Percentiles rank a stretch among this genome's conserved stretches.
These are phyloP conservation scores for Phania funesta DNA, from an alignment of 2,888 invertebrate species.

Conservation along the genomic window DNA sequence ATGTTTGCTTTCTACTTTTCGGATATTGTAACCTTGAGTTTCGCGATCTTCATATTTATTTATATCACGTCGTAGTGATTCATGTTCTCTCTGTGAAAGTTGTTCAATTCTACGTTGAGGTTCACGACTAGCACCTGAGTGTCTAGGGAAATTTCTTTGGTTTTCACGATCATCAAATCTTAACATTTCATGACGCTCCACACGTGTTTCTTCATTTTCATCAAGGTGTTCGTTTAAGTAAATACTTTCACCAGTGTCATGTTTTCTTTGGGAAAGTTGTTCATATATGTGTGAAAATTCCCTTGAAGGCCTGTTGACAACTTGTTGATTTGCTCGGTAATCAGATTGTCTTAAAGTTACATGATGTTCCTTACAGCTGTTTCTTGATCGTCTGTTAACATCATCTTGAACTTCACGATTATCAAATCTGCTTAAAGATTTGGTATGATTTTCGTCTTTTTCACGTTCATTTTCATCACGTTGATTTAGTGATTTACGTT, in stretches of 20 bases:
- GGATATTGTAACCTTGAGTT: not conserved
- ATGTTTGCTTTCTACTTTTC: not conserved
- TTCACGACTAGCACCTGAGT: not conserved
- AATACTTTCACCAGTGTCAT: too few relatives aligned
- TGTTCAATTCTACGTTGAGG: not conserved
- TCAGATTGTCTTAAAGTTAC: too few relatives aligned
- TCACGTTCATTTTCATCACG: constrained; percentile 1
- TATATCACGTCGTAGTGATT: not conserved
- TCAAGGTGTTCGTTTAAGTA: too few relatives aligned
- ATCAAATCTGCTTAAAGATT: too few relatives aligned
- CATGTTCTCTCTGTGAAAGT: not conserved
- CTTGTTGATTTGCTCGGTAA: too few relatives aligned
- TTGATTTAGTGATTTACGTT: not conserved
- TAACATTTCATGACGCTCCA: not conserved
- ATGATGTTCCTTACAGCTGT: not conserved
- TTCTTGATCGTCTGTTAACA: not conserved
- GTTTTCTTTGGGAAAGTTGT: too few relatives aligned
- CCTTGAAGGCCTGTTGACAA: too few relatives aligned
- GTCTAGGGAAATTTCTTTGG: too few relatives aligned
- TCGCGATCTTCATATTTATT: not conserved
- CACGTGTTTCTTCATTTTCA: not conserved
- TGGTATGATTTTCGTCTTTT: too few relatives aligned
- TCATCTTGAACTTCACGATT: not conserved
- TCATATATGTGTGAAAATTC: too few relatives aligned
- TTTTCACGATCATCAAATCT: not conserved